Evolutionary conservation across 2,888 invertebrate genomes (phyloP).

Genomic region (Xylota segnis): DNA sequence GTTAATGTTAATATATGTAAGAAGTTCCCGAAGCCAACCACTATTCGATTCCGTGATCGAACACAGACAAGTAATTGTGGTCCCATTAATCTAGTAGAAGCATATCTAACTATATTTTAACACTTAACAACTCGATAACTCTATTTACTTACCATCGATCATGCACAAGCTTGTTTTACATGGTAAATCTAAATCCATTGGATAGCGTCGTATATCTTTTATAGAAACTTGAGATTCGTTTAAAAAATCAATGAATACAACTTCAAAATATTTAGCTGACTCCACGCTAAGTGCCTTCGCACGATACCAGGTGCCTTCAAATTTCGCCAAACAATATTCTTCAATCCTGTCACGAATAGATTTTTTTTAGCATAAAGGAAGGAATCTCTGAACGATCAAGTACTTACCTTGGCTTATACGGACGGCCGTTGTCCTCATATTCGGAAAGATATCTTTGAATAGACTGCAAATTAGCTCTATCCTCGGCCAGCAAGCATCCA

Average conservation of each 20-base stretch:
- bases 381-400: neutral
- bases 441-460: slow-evolving; percentile 74
- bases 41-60: too few species aligned
- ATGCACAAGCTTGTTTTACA: slow-evolving; percentile 78
- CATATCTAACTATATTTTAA: too few species aligned
- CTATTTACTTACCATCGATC: slow-evolving; percentile 75
- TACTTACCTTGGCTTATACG: slow-evolving; percentile 78
- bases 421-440: slow-evolving; percentile 56
- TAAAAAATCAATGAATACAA: slow-evolving; percentile 79
- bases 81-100: too few species aligned
- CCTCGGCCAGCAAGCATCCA: slow-evolving; percentile 75
- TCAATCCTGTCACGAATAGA: slow-evolving; percentile 62
- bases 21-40: too few species aligned
- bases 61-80: too few species aligned
- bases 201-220: slow-evolving; percentile 78
- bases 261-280: slow-evolving; percentile 64
- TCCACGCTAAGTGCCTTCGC: slow-evolving; percentile 76
- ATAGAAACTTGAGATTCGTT: slow-evolving; percentile 76
- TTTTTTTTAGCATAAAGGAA: neutral
- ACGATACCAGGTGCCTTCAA: slow-evolving; percentile 78
- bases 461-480: slow-evolving; percentile 66
- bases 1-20: too few species aligned
- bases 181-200: slow-evolving; percentile 73
- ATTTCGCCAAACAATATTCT: slow-evolving; percentile 79
- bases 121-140: too few species aligned